Evolutionary conservation across 2,888 invertebrate species (phyloP).

Genomic region (Salticus scenicus): DNA sequence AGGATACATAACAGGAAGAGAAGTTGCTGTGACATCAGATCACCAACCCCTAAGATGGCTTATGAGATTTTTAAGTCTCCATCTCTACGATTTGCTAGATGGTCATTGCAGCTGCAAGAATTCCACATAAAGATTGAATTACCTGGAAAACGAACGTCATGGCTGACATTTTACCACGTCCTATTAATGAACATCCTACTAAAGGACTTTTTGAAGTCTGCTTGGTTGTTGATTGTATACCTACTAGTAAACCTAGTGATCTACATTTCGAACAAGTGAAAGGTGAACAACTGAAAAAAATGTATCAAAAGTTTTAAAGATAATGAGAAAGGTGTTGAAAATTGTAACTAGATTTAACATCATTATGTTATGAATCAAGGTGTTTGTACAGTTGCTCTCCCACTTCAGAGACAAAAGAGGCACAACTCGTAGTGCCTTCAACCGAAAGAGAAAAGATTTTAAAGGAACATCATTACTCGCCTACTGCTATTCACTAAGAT

Average conservation of each 20-base stretch:
- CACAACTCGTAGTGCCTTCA: conserved; percentile 10
- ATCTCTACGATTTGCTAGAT: neutral
- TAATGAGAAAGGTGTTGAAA: conserved; percentile 37
- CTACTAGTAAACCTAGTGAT: neutral
- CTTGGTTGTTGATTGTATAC: neutral
- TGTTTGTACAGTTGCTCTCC: conserved; percentile 3
- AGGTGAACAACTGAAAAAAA: conserved; percentile 3
- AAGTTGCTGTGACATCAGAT: neutral
- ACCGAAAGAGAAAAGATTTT: neutral
- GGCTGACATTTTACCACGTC: neutral
- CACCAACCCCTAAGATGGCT: neutral
- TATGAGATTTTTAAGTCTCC: neutral
- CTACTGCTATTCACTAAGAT: conserved; percentile 56
- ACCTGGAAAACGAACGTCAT: neutral
- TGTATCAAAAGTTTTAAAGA: conserved; percentile 43
- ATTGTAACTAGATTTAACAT: neutral
- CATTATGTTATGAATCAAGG: neutral
- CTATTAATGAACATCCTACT: neutral
- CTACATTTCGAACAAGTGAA: neutral
- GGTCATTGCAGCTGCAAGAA: neutral
- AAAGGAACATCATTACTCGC: conserved; percentile 60
- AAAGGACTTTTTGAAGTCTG: neutral
- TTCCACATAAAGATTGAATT: neutral
- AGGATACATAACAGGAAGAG: neutral
- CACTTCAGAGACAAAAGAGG: neutral